phyloP scores from a whole-genome alignment of 2,888 invertebrate species.

The Bombylius major region DNA sequence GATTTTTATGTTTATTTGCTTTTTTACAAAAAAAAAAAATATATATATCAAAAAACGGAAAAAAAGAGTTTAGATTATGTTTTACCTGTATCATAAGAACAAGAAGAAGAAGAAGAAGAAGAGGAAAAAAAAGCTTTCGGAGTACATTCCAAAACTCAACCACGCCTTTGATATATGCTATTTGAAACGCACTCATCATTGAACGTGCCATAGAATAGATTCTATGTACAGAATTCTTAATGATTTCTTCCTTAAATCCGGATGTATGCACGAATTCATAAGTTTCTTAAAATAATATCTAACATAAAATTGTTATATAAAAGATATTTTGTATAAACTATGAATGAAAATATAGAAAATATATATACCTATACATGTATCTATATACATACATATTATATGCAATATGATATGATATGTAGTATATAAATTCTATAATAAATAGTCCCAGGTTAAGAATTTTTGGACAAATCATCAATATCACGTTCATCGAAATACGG shows the following conservation, averaged over 20 bases:
- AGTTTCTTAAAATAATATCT: background rate
- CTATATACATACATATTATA: too few relatives aligned
- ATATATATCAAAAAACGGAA: too few relatives aligned
- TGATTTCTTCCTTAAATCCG: slow-evolving; percentile 1
- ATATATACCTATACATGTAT: too few relatives aligned
- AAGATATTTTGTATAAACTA: background rate
- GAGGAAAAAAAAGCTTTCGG: background rate
- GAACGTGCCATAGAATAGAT: slow-evolving; percentile 6
- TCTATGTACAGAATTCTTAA: slow-evolving; percentile 12
- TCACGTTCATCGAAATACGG: background rate
- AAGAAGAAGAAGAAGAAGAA: too few relatives aligned
- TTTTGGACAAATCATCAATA: background rate
- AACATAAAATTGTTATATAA: background rate
- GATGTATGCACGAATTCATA: background rate
- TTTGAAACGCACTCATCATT: background rate
- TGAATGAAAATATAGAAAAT: too few relatives aligned
- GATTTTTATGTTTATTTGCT: slow-evolving; percentile 7
- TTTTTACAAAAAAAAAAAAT: background rate
- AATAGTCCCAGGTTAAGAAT: background rate
- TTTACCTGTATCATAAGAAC: too few relatives aligned
- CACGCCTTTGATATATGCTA: background rate
- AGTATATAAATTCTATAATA: background rate
- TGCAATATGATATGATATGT: too few relatives aligned
- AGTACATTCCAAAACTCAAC: slow-evolving; percentile 2
- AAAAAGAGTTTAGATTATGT: too few relatives aligned